Conservation (phyloP, 2,113 vertebrate genomes). For the Stigmatopora argus region DNA sequence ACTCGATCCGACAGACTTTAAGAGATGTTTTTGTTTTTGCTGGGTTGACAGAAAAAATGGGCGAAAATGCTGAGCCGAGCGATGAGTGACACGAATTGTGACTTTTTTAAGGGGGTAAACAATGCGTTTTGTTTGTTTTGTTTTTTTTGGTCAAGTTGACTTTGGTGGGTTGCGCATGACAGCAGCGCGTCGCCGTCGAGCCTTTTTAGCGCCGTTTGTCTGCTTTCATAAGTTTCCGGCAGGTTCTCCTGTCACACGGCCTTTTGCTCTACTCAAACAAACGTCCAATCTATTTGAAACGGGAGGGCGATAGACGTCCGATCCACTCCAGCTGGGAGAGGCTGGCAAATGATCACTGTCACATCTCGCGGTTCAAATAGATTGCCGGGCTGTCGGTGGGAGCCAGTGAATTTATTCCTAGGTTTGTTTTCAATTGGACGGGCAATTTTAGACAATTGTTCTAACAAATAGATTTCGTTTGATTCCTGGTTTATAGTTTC, state of each 20-base stretch:
- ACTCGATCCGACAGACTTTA: constrained; percentile 22
- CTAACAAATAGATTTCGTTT: no score
- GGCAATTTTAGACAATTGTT: no score
- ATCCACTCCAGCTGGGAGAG: no score
- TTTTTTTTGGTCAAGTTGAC: constrained; percentile 61
- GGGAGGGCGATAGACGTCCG: no score
- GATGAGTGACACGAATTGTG: constrained; percentile 54
- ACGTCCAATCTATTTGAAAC: no score
- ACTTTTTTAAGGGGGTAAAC: constrained; percentile 61
- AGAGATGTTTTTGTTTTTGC: constrained; percentile 61
- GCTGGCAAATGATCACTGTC: no score
- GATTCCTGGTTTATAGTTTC: no score
- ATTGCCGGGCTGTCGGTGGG: no score
- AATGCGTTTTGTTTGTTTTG: constrained; percentile 34
- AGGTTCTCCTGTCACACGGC: not conserved
- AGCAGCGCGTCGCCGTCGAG: constrained; percentile 42
- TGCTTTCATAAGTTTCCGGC: constrained; percentile 23
- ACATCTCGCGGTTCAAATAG: no score
- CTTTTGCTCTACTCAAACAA: constrained; percentile 3
- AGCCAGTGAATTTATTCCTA: no score
- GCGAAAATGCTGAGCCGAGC: constrained; percentile 48
- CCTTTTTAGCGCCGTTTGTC: constrained; percentile 29
- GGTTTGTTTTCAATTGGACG: no score
- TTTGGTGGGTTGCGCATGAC: constrained; percentile 58
- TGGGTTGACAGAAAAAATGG: constrained; percentile 68